Base-by-base conservation (phyloP, 2,797 vertebrate genomes). In the Allenopithecus nigroviridis region DNA sequence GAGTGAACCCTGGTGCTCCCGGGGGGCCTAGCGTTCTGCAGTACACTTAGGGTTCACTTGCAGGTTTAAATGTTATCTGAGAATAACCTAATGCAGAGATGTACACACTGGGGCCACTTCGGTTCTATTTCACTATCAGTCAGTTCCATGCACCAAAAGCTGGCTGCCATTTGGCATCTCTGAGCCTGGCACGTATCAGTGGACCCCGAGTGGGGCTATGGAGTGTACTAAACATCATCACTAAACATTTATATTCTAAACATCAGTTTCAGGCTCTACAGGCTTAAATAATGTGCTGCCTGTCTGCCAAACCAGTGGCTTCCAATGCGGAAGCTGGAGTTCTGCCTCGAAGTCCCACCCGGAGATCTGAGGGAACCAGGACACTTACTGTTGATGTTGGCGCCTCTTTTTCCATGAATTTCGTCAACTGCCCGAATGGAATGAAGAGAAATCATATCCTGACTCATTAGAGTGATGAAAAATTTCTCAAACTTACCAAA, bases 331-430 rank as follows among this genome's bases (percentile, higher is more conserved):
- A 61, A 6, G 48, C 30, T 33, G 43, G 39, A 43, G 39, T 41
- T 61, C 46, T 43, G 48, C 48, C 84, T 11, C 13, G 30, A 78
- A 55, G 33, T 41, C 55, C 9, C 55, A 55, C 53, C 17, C 1
- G 1, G 21, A 33, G 13, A 55, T 6, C 4, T 0, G 8, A 39
- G 33, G 2, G 43, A 53, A 26, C 36, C 24, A 6, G 72, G 61
- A 41, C 19, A 5, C 5, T n/a, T 30, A 61, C 21, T 10, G 84
- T 14, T 28, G 41, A 53, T 0, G 4, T 0, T 1, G 14, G 48
- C 4, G 39, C 53, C 0, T 3, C 14, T 17, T 64, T 30, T 46
- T 33, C 19, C 70, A 24, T 10, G 21, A 36, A 33, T 24, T 2
- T 57, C 43, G 11, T 41, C 64, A 84, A 76, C 57, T 24, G 26